Base-by-base conservation (phyloP, 2,113 vertebrate genomes). In the human (Homo sapiens) region DNA sequence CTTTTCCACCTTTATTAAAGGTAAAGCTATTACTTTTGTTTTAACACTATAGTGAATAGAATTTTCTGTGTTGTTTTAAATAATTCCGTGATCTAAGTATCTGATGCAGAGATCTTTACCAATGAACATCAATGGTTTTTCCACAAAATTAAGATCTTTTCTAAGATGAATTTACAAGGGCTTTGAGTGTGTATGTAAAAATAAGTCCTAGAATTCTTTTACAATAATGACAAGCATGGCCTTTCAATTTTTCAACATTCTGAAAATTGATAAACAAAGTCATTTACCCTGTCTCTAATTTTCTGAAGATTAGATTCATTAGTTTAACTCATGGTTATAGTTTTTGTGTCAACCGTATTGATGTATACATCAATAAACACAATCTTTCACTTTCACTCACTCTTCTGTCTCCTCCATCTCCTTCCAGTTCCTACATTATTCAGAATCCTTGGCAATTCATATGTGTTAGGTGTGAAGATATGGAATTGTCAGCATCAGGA, bases 221-320 rank as follows among this genome's bases (percentile, higher is more conserved):
- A 43, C 50, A 90, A 57, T 82, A 85, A 88, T 75, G 61, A 61
- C 48, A 89, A 91, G 45, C 6, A 14, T 64, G 68, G 59, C 43
- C 81, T 96, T 80, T 84, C 52, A 84, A 40, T 86, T 96, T 93
- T 95, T 83, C 11, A 9, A 32, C 23, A 4, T 90, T 85, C n/a
- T 94, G 82, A 85, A 84, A 96, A 80, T 48, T 92, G 84, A 38
- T 57, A 81, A 45, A 59, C 43, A 84, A 27, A 86, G 16, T 40
- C 40, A 13, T 90, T 78, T 79, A 57, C 4, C 25, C 35, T 92
- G 38, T 73, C 45, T 97, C 70, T 27, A 73, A 35, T 96, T 97
- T 94, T 96, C 76, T 92, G 45, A 95, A 88, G 68, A 93, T 93
- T 83, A 48, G 75, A 40, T 93, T 97, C 80, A 84, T 93, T 90